Evolutionary conservation across 2,797 vertebrate genomes (phyloP).

Genomic region (Ptychobarbus kaznakovi): DNA sequence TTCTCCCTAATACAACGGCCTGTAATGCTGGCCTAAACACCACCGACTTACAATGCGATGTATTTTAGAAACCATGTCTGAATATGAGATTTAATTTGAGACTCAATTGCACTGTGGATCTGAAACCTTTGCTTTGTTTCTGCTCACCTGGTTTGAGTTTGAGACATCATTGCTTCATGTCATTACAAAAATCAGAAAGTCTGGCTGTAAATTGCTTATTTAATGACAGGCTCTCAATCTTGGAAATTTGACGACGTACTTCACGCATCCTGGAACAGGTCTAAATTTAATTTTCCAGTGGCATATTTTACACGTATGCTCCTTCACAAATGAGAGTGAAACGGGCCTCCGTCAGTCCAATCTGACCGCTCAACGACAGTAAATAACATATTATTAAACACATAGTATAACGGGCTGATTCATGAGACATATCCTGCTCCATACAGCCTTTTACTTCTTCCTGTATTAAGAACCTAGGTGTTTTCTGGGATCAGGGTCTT

Average conservation of each 20-base stretch:
- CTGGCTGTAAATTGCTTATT: conserved; percentile 52
- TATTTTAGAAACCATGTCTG: background rate
- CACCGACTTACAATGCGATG: background rate
- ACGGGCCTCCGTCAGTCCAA: background rate
- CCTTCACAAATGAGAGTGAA: conserved; percentile 3
- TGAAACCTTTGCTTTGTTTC: conserved; percentile 32
- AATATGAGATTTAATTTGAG: background rate
- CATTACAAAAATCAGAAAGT: conserved; percentile 55
- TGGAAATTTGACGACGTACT: conserved; percentile 65
- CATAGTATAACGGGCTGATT: conserved; percentile 35
- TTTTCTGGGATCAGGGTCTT: no score
- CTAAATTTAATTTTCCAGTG: conserved; percentile 47
- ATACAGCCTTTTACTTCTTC: no score
- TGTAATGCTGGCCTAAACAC: background rate
- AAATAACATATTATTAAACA: conserved; percentile 55
- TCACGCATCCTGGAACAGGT: conserved; percentile 58
- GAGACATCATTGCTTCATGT: conserved; percentile 56
- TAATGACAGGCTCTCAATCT: conserved; percentile 60
- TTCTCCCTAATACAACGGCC: background rate
- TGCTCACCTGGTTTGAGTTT: background rate
- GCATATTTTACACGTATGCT: conserved; percentile 24
- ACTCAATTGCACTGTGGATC: background rate
- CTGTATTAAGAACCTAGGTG: no score
- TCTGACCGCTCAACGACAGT: background rate
- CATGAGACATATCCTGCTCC: background rate